phyloP scores from a whole-genome alignment of 2,888 invertebrate genomes.

The Drosophila paucipuncta region DNA sequence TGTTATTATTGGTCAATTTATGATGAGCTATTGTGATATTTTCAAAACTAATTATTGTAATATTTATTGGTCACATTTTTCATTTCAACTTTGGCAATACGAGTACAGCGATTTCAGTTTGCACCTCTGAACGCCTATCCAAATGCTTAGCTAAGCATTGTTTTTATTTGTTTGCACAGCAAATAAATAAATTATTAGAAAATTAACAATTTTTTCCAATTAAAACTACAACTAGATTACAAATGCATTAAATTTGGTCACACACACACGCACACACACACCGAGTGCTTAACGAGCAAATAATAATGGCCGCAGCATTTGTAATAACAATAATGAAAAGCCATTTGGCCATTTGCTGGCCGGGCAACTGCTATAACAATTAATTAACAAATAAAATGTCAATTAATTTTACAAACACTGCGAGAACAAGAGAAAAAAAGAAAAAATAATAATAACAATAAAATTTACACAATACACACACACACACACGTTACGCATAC shows the following conservation, averaged over 20 bases:
- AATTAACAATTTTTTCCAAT: slow-evolving; percentile 77
- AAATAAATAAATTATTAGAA: slow-evolving; percentile 76
- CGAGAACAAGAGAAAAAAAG: slow-evolving; percentile 57
- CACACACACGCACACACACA: slow-evolving; percentile 7
- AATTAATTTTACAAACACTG: slow-evolving; percentile 83
- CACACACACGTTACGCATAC: slow-evolving; percentile 48
- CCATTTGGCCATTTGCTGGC: slow-evolving; percentile 68
- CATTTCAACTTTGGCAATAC: not conserved
- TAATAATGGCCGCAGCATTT: slow-evolving; percentile 77
- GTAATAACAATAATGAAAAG: slow-evolving; percentile 80
- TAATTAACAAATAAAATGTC: slow-evolving; percentile 85
- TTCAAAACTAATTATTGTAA: not conserved
- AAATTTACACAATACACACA: slow-evolving; percentile 67
- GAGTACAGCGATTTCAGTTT: too few relatives aligned
- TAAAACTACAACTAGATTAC: slow-evolving; percentile 82
- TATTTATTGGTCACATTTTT: not conserved
- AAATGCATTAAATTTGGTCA: slow-evolving; percentile 77
- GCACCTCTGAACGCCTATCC: not conserved
- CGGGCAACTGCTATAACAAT: slow-evolving; percentile 78
- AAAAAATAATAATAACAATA: slow-evolving; percentile 74
- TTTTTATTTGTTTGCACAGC: slow-evolving; percentile 7
- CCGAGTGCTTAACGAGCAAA: slow-evolving; percentile 66
- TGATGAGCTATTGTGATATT: not conserved
- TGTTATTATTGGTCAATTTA: not conserved
- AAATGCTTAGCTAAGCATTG: slow-evolving; percentile 6